These are phyloP conservation scores for Regulus satrapa DNA, from an alignment of 2,113 vertebrate species.

Conservation along the genomic window DNA sequence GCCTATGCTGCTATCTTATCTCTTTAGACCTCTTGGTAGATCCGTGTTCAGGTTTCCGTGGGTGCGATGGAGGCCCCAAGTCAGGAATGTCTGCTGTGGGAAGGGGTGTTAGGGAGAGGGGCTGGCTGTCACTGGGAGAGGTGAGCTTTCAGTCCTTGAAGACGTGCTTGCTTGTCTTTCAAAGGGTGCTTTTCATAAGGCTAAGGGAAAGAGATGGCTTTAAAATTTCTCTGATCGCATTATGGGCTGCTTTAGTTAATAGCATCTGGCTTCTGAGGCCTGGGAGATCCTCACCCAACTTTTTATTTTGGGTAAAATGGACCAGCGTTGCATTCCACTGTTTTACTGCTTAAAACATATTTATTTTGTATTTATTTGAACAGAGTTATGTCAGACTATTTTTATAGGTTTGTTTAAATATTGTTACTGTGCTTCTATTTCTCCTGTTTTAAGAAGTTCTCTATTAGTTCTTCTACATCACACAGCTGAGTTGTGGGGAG, in stretches of 20 bases:
- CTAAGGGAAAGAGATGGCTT: neutral
- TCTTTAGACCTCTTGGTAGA: conserved; percentile 23
- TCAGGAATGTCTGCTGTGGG: neutral
- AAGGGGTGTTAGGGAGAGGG: neutral
- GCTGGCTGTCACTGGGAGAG: neutral
- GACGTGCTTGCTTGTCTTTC: conserved; percentile 18
- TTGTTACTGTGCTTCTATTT: conserved; percentile 72
- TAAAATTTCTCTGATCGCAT: neutral
- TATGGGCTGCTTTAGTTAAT: conserved; percentile 6
- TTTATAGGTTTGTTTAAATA: conserved; percentile 79
- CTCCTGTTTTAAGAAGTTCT: conserved; percentile 65
- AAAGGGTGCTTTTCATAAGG: conserved; percentile 23
- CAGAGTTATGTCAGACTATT: conserved; percentile 76
- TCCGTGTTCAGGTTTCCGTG: neutral
- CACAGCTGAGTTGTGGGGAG: neutral
- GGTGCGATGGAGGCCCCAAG: neutral
- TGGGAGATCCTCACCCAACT: neutral
- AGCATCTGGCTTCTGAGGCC: neutral
- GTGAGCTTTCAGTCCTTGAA: neutral
- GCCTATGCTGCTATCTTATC: neutral
- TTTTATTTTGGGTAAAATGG: conserved; percentile 32
- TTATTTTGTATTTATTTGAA: conserved; percentile 86
- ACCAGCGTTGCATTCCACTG: conserved; percentile 75
- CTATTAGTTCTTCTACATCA: conserved; percentile 50
- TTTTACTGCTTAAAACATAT: conserved; percentile 75